Conservation (phyloP, 2,113 vertebrate species). For the Centrocercus urophasianus region DNA sequence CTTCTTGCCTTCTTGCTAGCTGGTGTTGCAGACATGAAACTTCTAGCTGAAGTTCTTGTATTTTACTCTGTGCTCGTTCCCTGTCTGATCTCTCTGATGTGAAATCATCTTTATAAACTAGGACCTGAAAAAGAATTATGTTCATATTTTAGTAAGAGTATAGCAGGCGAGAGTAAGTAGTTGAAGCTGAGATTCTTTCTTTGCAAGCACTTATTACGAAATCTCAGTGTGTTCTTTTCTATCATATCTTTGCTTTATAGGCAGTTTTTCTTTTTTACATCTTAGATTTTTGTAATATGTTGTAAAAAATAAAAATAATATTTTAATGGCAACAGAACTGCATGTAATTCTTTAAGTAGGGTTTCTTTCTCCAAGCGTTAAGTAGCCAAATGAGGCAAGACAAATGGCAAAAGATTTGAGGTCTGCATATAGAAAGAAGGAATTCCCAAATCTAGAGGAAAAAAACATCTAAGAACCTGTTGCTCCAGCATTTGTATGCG, state of each 20-base stretch:
- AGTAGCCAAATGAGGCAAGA: background rate
- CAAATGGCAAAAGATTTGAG: background rate
- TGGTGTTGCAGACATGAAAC: conserved; percentile 80
- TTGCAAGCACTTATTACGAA: background rate
- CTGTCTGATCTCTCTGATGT: conserved; percentile 89
- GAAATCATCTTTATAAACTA: conserved; percentile 92
- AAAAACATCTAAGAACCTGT: conserved; percentile 82
- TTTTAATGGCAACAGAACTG: background rate
- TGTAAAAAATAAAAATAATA: background rate
- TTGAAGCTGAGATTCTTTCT: background rate
- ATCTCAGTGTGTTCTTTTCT: background rate
- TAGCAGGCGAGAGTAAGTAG: background rate
- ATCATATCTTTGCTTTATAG: background rate
- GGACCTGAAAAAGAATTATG: conserved; percentile 76
- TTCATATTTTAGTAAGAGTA: background rate
- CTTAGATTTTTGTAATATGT: background rate
- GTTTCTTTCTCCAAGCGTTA: background rate
- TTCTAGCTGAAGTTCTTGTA: conserved; percentile 87
- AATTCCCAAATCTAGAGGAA: background rate
- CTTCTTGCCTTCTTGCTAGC: conserved; percentile 72
- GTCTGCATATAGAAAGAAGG: background rate
- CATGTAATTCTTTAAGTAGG: background rate
- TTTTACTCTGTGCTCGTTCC: conserved; percentile 88
- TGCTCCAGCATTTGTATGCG: conserved; percentile 90
- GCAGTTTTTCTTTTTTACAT: background rate